Conservation (phyloP, 1,140 invertebrate genomes). For the Coptotermes formosanus region DNA sequence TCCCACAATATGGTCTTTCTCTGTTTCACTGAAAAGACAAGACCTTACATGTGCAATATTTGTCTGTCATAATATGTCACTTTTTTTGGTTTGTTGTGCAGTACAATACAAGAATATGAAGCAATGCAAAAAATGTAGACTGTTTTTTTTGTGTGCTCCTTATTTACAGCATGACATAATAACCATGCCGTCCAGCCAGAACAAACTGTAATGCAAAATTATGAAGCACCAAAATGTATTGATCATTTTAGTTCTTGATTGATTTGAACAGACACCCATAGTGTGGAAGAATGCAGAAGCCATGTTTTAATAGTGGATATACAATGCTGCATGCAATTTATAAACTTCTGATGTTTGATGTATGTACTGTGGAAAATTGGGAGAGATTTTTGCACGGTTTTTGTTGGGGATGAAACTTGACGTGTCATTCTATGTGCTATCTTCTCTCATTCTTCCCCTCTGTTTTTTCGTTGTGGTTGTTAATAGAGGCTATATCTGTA, state of each 20-base stretch:
- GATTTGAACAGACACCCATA: not conserved
- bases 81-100: not conserved
- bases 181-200: slow-evolving; percentile 2
- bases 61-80: not conserved
- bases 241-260: not conserved
- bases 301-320: not conserved
- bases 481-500: not conserved
- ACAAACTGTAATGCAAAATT: not conserved
- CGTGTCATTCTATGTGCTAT: not conserved
- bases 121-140: not conserved
- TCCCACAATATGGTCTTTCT: not conserved
- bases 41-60: not conserved
- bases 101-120: not conserved
- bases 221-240: not conserved
- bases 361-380: not conserved
- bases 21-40: not conserved
- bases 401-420: not conserved
- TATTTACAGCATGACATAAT: not conserved
- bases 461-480: not conserved
- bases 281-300: not conserved
- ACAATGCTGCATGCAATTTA: not conserved
- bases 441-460: not conserved
- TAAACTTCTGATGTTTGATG: not conserved
- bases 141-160: not conserved
- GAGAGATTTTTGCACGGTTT: not conserved